phyloP scores from a whole-genome alignment of 2,888 invertebrate genomes.

The Opisthograptis luteolata region DNA sequence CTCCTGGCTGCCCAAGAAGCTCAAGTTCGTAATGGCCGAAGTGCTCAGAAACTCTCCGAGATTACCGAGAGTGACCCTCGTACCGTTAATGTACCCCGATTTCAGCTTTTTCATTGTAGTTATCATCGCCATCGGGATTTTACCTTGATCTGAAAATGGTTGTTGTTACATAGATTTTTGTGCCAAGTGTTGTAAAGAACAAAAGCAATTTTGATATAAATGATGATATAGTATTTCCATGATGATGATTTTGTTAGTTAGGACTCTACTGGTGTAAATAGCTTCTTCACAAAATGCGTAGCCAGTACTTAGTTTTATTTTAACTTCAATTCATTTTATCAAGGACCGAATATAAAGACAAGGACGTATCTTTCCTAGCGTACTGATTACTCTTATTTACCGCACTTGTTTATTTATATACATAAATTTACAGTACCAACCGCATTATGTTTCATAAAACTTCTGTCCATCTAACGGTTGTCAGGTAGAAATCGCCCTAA shows the following conservation, averaged over 20 bases:
- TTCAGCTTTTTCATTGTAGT: constrained; percentile 99
- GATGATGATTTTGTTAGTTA: constrained; percentile 16
- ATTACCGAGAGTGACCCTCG: constrained; percentile 97
- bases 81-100: constrained; percentile 99
- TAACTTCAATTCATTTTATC: no score
- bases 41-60: constrained; percentile 98
- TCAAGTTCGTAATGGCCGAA: constrained; percentile 98
- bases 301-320: not conserved
- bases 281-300: not conserved
- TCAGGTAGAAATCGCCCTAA: no score
- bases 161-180: not conserved
- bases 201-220: constrained; percentile 22
- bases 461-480: no score
- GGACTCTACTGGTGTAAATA: constrained; percentile 4
- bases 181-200: not conserved
- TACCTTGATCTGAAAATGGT: constrained; percentile 91
- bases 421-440: no score
- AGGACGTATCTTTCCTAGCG: no score
- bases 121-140: constrained; percentile 96
- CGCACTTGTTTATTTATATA: no score
- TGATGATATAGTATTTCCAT: constrained; percentile 10
- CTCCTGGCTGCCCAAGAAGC: constrained; percentile 96
- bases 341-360: no score
- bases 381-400: no score
- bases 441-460: no score